These are phyloP conservation scores for Cantharis rustica DNA, from an alignment of 2,888 invertebrate genomes.

Conservation along the genomic window DNA sequence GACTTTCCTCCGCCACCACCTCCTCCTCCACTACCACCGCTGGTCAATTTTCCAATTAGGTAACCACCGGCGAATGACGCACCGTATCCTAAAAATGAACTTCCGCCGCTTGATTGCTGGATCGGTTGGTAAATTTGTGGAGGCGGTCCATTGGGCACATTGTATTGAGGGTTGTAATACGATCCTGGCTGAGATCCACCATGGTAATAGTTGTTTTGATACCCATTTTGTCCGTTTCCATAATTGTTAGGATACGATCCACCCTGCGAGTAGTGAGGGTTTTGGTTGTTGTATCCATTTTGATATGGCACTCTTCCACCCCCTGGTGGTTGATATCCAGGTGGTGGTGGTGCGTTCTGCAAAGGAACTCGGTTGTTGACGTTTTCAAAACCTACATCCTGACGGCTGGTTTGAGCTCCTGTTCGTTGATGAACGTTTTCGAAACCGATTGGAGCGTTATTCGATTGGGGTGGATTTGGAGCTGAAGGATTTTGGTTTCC, in stretches of 20 bases:
- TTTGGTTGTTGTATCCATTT: background rate
- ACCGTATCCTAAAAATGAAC: slow-evolving; percentile 18
- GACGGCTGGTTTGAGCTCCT: background rate
- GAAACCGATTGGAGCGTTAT: slow-evolving; percentile 10
- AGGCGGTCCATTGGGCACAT: slow-evolving; percentile 4
- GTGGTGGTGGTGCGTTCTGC: background rate
- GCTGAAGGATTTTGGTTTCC: background rate
- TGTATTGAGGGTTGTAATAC: slow-evolving; percentile 15
- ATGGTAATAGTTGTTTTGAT: background rate
- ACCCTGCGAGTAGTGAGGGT: background rate
- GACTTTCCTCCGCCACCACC: slow-evolving; percentile 2
- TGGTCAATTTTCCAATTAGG: slow-evolving; percentile 16
- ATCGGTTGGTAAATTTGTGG: slow-evolving; percentile 22
- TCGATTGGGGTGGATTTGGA: background rate
- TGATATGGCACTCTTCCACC: background rate
- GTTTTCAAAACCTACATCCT: slow-evolving; percentile 2
- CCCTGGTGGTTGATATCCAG: background rate
- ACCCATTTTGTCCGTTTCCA: background rate
- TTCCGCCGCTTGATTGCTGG: slow-evolving; percentile 15
- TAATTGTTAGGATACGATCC: background rate
- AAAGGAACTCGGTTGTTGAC: slow-evolving; percentile 3
- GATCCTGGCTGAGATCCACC: background rate
- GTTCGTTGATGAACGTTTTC: slow-evolving; percentile 10
- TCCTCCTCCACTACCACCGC: slow-evolving; percentile 16
- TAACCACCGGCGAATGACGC: slow-evolving; percentile 21